Evolutionary conservation across 2,888 invertebrate species (phyloP).

Genomic region (Eupsilia transversa): DNA sequence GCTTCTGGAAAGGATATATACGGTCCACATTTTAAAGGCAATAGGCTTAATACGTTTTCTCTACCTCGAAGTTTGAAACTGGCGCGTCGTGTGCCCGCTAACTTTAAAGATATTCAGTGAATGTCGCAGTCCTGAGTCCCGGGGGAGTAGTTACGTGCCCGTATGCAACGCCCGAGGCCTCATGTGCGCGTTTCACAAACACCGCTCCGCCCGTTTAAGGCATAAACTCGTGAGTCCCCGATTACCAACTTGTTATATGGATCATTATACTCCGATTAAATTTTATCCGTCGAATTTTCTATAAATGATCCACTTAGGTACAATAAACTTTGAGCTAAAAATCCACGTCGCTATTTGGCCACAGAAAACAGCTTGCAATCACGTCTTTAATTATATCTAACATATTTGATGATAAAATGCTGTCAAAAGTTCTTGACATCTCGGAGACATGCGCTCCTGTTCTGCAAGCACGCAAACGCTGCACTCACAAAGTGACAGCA

Average conservation of each 20-base stretch:
- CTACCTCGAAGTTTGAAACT: constrained; percentile 57
- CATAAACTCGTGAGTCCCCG: constrained; percentile 57
- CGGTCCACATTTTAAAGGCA: constrained; percentile 39
- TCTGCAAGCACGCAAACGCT: constrained; percentile 28
- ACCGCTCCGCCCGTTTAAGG: constrained; percentile 54
- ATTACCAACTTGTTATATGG: constrained; percentile 48
- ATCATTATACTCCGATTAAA: constrained; percentile 60
- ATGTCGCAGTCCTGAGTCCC: constrained; percentile 75
- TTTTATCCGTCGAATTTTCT: constrained; percentile 45
- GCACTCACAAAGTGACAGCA: constrained; percentile 50
- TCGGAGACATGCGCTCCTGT: not conserved
- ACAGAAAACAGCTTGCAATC: constrained; percentile 8
- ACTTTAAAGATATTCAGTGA: constrained; percentile 78
- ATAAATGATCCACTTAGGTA: constrained; percentile 30
- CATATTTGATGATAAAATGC: not conserved
- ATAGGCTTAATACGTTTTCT: constrained; percentile 52
- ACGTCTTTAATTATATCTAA: constrained; percentile 9
- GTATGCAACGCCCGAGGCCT: constrained; percentile 73
- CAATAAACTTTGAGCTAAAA: constrained; percentile 16
- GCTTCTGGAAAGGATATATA: constrained; percentile 9
- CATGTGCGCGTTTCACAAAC: constrained; percentile 53
- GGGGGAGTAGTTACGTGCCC: constrained; percentile 80
- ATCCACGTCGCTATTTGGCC: constrained; percentile 5
- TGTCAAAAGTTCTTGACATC: not conserved
- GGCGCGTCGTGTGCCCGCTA: constrained; percentile 66